Evolutionary conservation across 1,140 invertebrate genomes (phyloP).

Genomic region (Papilio polytes): DNA sequence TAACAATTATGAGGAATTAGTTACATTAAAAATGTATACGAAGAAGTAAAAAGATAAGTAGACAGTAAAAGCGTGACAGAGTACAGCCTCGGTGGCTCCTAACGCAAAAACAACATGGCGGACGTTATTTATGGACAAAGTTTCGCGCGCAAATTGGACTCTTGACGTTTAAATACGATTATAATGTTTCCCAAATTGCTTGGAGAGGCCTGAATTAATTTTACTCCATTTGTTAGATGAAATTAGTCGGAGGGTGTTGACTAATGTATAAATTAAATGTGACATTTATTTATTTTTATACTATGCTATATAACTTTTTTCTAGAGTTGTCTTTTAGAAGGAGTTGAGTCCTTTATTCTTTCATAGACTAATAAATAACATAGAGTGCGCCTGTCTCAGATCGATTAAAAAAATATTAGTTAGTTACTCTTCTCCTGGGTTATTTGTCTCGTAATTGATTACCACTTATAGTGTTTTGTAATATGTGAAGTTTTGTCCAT

Average conservation of each 20-base stretch:
- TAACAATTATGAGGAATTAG: neutral
- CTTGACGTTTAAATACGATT: slow-evolving; percentile 54
- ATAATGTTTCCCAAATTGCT: slow-evolving; percentile 53
- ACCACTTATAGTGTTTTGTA: neutral
- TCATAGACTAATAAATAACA: too few species aligned
- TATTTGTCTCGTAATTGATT: neutral
- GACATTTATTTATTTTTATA: slow-evolving; percentile 34
- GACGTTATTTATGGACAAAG: slow-evolving; percentile 50
- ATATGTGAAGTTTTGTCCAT: neutral
- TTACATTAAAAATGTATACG: neutral
- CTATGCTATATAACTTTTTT: too few species aligned
- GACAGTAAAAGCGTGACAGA: slow-evolving; percentile 24
- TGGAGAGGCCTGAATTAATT: slow-evolving; percentile 46
- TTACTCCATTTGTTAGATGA: slow-evolving; percentile 37
- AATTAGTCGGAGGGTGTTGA: slow-evolving; percentile 40
- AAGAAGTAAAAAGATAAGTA: neutral
- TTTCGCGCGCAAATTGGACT: slow-evolving; percentile 54
- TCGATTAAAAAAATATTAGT: too few species aligned
- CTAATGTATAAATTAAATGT: slow-evolving; percentile 35
- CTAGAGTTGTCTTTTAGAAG: too few species aligned
- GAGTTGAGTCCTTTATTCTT: too few species aligned
- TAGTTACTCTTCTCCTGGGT: too few species aligned
- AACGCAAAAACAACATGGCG: slow-evolving; percentile 48
- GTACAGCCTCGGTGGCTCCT: slow-evolving; percentile 26
- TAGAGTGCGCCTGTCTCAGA: too few species aligned